These are phyloP conservation scores for Suricata suricatta DNA, from an alignment of 2,113 vertebrate genomes.

Conservation along the genomic window DNA sequence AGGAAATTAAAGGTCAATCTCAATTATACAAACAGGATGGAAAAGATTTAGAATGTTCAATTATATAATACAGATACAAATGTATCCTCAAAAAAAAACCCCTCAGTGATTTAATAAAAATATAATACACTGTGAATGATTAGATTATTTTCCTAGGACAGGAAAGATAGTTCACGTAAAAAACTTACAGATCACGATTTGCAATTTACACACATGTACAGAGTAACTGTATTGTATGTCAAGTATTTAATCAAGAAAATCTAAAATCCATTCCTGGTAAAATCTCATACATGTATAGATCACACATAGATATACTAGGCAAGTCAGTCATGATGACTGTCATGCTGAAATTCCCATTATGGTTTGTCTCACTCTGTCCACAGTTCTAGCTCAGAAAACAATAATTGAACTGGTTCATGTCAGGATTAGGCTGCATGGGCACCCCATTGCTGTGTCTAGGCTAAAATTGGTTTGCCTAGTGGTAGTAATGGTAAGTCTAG, in stretches of 20 bases:
- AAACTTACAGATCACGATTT: neutral
- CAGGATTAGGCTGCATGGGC: neutral
- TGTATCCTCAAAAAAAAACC: neutral
- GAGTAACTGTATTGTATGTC: neutral
- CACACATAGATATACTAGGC: neutral
- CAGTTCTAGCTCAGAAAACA: neutral
- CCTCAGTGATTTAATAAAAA: neutral
- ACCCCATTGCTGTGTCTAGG: neutral
- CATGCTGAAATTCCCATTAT: neutral
- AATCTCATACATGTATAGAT: neutral
- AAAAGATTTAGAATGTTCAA: neutral
- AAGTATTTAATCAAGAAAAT: neutral
- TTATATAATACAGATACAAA: neutral
- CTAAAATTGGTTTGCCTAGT: neutral
- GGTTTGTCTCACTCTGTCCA: neutral
- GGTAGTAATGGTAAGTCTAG: neutral
- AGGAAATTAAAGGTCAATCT: constrained; percentile 10
- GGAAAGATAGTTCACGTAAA: neutral
- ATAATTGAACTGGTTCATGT: neutral
- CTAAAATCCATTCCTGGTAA: neutral
- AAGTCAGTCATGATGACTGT: neutral
- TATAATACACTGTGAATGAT: neutral
- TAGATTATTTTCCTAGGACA: neutral
- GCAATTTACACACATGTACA: neutral
- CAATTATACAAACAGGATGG: neutral